Percentiles rank a stretch among this genome's conserved stretches.
Conservation (phyloP, 2,113 vertebrate genomes). For the Manacus vitellinus region DNA sequence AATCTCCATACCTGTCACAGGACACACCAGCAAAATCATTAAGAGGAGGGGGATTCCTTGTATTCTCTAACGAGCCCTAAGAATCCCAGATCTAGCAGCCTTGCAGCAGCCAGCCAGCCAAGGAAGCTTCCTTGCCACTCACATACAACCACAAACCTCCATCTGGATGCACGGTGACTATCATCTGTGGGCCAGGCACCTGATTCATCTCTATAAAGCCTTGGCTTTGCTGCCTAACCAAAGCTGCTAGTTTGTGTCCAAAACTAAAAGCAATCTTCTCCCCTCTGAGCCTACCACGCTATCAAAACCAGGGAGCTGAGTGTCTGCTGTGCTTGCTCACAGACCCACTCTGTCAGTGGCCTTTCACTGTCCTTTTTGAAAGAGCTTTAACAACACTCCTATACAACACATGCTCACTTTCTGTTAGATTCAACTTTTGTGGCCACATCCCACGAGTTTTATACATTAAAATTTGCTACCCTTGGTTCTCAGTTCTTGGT, state of each 20-base stretch:
- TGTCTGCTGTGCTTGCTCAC: not conserved
- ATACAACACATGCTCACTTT: not conserved
- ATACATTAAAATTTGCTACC: not conserved
- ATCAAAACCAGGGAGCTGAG: not conserved
- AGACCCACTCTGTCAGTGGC: not conserved
- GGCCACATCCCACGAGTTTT: not conserved
- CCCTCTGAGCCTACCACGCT: not conserved
- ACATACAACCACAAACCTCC: not conserved
- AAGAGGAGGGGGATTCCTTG: not conserved
- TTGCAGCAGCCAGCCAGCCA: not conserved
- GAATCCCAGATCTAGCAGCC: not conserved
- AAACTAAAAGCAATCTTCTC: not conserved
- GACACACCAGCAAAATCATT: not conserved
- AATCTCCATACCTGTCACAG: not conserved
- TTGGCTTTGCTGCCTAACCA: not conserved
- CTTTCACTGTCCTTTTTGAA: not conserved
- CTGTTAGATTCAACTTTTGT: not conserved
- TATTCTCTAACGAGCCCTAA: not conserved
- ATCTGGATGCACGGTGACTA: not conserved
- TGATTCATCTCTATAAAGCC: not conserved
- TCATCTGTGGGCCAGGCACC: not conserved
- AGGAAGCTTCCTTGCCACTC: not conserved
- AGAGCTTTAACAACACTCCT: not conserved
- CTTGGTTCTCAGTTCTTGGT: not conserved
- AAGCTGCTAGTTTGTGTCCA: not conserved